Base-by-base conservation (phyloP, 2,797 vertebrate species). In the Buphagus erythrorhynchus region DNA sequence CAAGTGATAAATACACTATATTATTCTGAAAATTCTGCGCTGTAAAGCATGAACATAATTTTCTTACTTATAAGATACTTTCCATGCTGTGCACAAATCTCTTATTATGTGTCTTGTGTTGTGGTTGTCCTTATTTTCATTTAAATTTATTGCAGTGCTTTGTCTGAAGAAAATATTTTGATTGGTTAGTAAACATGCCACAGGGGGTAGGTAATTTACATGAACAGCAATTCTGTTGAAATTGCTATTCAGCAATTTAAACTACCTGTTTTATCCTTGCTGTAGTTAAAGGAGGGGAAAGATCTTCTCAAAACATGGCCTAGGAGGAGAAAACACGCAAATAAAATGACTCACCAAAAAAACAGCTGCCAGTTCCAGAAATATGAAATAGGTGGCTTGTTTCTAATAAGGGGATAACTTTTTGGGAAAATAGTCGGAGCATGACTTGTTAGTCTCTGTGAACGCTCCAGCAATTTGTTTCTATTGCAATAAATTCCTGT, bases 141-240 rank as follows among this genome's bases (percentile, higher is more conserved):
- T 97, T 96, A 86, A 88, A 97, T 97, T 97, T 96, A 93, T 94
- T 88, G 79, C 69, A 66, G 48, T 69, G 78, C 72, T 96, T 97
- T 97, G 81, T 95, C 95, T 95, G 88, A 92, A 86, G 74, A 93
- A 95, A 94, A 89, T 95, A 90, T 95, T 96, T 91, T 93, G 95
- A 88, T 87, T 92, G 94, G 82, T 95, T 97, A 78, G 80, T 96
- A 97, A 96, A 96, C 90, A 96, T 92, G 86, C 91, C 69, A 85
- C 35, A 90, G 93, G 82, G 86, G 84, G 87, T 86, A 83, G 62
- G 40, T 93, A 87, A 96, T 97, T 95, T 90, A 85, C 95, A 89
- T 86, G 93, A 96, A 81, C 55, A 21, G 86, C 80, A 94, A 83
- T 96, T 94, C 40, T 35, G 13, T 77, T 87, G 61, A 67, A 94